Conservation (phyloP, 2,797 vertebrate genomes). For the Fratercula arctica region DNA sequence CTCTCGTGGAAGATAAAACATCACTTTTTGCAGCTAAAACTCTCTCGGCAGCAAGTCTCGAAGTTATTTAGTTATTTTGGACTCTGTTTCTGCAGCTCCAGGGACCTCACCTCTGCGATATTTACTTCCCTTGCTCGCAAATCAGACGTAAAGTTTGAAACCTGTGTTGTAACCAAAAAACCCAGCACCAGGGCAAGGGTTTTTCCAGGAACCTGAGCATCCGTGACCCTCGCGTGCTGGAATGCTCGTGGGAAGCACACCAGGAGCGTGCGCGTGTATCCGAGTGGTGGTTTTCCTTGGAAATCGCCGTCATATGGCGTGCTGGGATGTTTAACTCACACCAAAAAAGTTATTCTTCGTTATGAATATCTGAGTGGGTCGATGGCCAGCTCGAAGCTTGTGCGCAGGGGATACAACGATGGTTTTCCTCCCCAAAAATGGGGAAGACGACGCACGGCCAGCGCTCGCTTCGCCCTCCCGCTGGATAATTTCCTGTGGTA, state of each 20-base stretch:
- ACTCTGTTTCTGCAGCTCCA: neutral
- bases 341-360: neutral
- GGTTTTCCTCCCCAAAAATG: neutral
- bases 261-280: rapidly evolving
- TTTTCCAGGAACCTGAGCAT: neutral
- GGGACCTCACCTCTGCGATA: rapidly evolving
- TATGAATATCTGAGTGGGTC: rapidly evolving
- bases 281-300: rapidly evolving
- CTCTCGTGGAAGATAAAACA: neutral
- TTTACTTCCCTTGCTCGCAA: neutral
- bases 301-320: rapidly evolving
- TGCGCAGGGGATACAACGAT: rapidly evolving
- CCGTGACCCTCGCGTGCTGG: rapidly evolving
- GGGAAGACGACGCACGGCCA: rapidly evolving
- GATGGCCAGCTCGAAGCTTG: neutral
- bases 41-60: neutral
- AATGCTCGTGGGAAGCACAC: rapidly evolving
- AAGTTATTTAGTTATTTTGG: neutral
- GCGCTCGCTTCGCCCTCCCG: rapidly evolving
- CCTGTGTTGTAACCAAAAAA: neutral
- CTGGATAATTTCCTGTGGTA: neutral
- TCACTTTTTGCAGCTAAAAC: neutral
- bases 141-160: neutral
- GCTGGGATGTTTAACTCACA: neutral
- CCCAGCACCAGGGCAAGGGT: neutral